Conservation (phyloP, 2,797 vertebrate species). For the Mus spretus region DNA sequence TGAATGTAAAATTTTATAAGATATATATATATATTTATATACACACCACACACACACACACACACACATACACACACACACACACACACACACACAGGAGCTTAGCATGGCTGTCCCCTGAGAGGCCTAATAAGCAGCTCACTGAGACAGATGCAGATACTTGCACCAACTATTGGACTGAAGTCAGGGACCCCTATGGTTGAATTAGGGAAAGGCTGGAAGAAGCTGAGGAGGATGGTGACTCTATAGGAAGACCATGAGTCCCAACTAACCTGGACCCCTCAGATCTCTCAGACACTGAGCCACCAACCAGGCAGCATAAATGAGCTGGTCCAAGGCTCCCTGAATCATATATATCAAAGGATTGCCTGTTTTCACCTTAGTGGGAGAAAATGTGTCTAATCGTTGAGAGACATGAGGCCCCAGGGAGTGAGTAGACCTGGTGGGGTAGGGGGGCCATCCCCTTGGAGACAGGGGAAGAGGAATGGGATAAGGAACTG, state of each 20-base stretch:
- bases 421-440: neutral
- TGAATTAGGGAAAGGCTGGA: neutral
- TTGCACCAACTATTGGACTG: neutral
- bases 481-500: neutral
- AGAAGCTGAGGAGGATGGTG: neutral
- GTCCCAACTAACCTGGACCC: neutral
- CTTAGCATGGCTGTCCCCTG: too few species aligned
- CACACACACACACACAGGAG: too few species aligned
- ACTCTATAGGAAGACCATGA: neutral
- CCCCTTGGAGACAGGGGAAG: neutral
- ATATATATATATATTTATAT: too few species aligned
- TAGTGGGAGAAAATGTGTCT: neutral
- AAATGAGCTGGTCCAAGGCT: neutral
- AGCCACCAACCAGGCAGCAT: neutral
- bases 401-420: neutral
- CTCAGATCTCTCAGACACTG: neutral
- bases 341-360: neutral
- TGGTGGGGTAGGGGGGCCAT: rapidly evolving
- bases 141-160: neutral
- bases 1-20: neutral
- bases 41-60: too few species aligned
- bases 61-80: neutral
- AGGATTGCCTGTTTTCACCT: neutral
- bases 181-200: neutral
- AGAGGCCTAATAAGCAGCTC: neutral